Conservation (phyloP, 1,140 invertebrate genomes). For the Drosophila saltans region DNA sequence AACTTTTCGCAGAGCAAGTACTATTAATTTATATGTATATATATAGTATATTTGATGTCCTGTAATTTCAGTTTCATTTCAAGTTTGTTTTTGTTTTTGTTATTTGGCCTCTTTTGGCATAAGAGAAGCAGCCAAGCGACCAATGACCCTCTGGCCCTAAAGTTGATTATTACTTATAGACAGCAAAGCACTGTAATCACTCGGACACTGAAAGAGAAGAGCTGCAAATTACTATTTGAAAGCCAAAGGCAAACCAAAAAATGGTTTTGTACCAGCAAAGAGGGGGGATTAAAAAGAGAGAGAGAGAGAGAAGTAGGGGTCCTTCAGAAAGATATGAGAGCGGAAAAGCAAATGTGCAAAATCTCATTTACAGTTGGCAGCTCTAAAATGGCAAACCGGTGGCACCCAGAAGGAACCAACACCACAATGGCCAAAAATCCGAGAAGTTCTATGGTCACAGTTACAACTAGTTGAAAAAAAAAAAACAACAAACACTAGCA, state of each 20-base stretch:
- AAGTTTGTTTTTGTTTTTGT: slow-evolving; percentile 40
- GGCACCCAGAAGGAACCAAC: slow-evolving; percentile 8
- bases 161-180: slow-evolving; percentile 58
- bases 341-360: slow-evolving; percentile 51
- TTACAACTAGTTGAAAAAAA: slow-evolving; percentile 34
- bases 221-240: slow-evolving; percentile 55
- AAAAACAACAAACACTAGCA: slow-evolving; percentile 12
- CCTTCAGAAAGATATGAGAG: slow-evolving; percentile 12
- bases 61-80: slow-evolving; percentile 9
- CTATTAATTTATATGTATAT: neutral
- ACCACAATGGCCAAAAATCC: slow-evolving; percentile 42
- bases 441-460: slow-evolving; percentile 27
- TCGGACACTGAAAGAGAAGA: slow-evolving; percentile 24
- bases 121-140: neutral
- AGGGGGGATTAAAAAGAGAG: neutral
- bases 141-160: slow-evolving; percentile 10
- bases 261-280: neutral
- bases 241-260: slow-evolving; percentile 41
- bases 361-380: slow-evolving; percentile 45
- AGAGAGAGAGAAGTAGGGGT: too few species aligned
- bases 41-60: neutral
- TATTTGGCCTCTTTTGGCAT: neutral
- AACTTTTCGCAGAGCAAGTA: neutral
- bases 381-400: slow-evolving; percentile 47
- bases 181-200: slow-evolving; percentile 44